Conservation (phyloP, 2,797 vertebrate genomes). For the Pangasius macronema region DNA sequence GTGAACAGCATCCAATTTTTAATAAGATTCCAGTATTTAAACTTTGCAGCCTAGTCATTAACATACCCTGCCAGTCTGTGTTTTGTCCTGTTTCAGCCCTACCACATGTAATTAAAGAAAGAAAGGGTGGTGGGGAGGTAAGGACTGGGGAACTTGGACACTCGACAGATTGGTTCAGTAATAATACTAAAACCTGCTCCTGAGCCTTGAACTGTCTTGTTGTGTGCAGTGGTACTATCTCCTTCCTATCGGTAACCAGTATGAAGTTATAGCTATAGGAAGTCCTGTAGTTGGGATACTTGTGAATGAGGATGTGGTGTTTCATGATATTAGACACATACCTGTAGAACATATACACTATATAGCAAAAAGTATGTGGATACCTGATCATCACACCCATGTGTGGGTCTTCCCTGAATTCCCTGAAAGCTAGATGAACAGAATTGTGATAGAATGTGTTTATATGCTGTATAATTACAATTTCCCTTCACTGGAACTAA, state of each 20-base stretch:
- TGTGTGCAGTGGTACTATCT: neutral
- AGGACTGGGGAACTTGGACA: neutral
- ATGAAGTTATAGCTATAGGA: neutral
- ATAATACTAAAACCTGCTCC: neutral
- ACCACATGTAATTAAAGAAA: neutral
- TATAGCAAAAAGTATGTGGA: neutral
- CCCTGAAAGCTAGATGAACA: neutral
- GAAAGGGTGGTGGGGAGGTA: neutral
- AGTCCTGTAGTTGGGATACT: neutral
- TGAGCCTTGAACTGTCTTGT: neutral
- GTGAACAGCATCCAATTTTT: neutral
- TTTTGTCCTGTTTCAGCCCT: slow-evolving; percentile 4
- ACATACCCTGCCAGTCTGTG: neutral
- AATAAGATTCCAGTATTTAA: neutral
- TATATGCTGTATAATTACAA: neutral
- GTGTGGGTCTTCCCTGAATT: neutral
- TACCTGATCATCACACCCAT: neutral
- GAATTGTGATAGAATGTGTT: neutral
- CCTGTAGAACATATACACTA: no score
- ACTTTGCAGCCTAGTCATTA: neutral
- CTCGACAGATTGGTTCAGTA: neutral
- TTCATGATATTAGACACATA: neutral
- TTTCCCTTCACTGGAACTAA: neutral
- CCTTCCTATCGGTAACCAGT: neutral
- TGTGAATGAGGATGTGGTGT: neutral